phyloP scores from a whole-genome alignment of 2,888 invertebrate genomes.

The Cryptocephalus primarius region DNA sequence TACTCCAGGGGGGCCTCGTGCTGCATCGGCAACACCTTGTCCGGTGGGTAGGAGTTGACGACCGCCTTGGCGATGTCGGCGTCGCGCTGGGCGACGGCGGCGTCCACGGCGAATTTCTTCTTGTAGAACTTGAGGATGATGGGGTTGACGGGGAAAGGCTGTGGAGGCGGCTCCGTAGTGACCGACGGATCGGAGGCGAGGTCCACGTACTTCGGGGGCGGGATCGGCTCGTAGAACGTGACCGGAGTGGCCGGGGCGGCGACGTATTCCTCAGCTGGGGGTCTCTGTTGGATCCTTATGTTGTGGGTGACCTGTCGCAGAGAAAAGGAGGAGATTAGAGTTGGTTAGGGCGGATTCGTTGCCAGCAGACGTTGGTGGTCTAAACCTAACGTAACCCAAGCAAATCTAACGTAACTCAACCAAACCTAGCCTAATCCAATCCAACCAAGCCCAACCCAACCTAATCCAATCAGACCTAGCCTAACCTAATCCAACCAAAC shows the following conservation, averaged over 20 bases:
- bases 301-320: constrained; percentile 6
- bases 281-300: constrained; percentile 8
- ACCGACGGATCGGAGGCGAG: no score
- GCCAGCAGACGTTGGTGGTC: no score
- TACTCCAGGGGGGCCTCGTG: background rate
- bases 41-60: background rate
- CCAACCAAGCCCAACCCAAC: no score
- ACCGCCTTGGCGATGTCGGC: background rate
- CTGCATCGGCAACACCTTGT: background rate
- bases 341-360: no score
- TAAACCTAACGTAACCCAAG: no score
- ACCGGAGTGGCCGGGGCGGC: constrained; percentile 7
- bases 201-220: background rate
- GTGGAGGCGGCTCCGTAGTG: no score
- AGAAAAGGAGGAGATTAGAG: background rate
- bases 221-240: constrained; percentile 5
- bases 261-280: constrained; percentile 2
- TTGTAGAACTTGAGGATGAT: constrained; percentile 21
- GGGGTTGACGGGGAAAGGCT: constrained; percentile 4
- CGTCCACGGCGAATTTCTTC: constrained; percentile 23
- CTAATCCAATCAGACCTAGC: no score
- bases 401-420: no score
- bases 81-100: constrained; percentile 10
- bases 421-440: no score
- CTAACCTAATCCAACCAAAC: no score